Conservation (phyloP, 2,113 vertebrate genomes). For the Montifringilla adamsi region DNA sequence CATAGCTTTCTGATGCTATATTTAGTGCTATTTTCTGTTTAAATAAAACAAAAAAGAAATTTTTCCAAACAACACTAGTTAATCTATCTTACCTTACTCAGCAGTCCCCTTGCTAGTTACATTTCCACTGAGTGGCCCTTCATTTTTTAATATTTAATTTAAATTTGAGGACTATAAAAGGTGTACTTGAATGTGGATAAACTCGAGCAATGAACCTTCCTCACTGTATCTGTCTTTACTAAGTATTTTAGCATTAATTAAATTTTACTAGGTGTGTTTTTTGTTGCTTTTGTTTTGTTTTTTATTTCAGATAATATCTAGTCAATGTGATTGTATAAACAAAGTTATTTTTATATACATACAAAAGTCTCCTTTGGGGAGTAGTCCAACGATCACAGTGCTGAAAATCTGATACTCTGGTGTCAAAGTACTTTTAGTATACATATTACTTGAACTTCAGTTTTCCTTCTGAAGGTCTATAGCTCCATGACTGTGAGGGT, state of each 20-base stretch:
- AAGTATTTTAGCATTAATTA: not conserved
- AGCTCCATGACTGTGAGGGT: slow-evolving; percentile 33
- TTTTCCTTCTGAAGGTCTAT: slow-evolving; percentile 4
- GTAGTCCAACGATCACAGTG: not conserved
- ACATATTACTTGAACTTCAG: not conserved
- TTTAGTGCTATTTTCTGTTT: not conserved
- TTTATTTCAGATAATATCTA: not conserved
- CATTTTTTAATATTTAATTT: not conserved
- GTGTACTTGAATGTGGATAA: not conserved
- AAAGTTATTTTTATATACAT: not conserved
- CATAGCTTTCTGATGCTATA: not conserved
- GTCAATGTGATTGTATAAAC: not conserved
- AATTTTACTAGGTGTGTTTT: not conserved
- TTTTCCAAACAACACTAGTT: not conserved
- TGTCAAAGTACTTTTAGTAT: not conserved
- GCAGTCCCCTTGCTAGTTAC: not conserved
- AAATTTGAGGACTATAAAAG: not conserved
- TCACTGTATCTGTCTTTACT: not conserved
- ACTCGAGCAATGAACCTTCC: not conserved
- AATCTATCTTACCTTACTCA: not conserved
- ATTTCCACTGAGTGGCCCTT: not conserved
- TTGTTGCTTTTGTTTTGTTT: not conserved
- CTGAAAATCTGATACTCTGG: not conserved
- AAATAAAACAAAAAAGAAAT: not conserved
- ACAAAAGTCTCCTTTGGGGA: not conserved